phyloP scores from a whole-genome alignment of 2,888 invertebrate genomes.

The Synergus umbraculus region DNA sequence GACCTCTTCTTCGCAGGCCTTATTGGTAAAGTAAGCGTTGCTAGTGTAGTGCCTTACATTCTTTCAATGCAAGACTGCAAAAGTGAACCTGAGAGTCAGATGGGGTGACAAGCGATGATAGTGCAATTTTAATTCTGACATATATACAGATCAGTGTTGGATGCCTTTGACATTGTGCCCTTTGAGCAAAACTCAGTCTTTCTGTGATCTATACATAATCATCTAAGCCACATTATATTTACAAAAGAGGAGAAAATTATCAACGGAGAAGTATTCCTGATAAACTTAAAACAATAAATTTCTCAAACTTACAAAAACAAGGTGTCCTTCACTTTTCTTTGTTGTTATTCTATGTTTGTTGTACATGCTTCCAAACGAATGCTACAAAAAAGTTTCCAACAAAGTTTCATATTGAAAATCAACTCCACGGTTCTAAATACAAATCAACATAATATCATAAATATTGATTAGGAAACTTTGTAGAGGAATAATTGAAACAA shows the following conservation, averaged over 20 bases:
- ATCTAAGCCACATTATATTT: constrained; percentile 3
- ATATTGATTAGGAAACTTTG: not conserved
- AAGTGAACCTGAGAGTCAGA: constrained; percentile 73
- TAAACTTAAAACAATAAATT: constrained; percentile 1
- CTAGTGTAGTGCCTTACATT: constrained; percentile 96
- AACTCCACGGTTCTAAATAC: not conserved
- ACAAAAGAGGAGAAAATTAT: not conserved
- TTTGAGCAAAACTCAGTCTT: constrained; percentile 18
- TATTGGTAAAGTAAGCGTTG: constrained; percentile 95
- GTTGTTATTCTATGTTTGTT: constrained; percentile 37
- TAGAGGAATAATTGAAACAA: not conserved
- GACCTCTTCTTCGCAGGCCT: constrained; percentile 95
- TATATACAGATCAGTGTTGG: constrained; percentile 37
- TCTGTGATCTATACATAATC: constrained; percentile 27
- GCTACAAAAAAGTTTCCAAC: not conserved
- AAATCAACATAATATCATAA: not conserved
- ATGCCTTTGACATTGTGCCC: constrained; percentile 13
- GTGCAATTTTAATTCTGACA: constrained; percentile 37
- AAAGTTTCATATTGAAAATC: not conserved
- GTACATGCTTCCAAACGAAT: constrained; percentile 26
- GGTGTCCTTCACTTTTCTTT: constrained; percentile 34
- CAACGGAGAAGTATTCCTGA: not conserved
- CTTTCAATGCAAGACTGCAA: constrained; percentile 80
- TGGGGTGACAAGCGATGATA: constrained; percentile 68
- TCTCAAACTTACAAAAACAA: constrained; percentile 2